Percentiles rank a stretch among this genome's conserved stretches.
Evolutionary conservation across 2,888 invertebrate species (phyloP).

Genomic region (Ectemnius continuus): DNA sequence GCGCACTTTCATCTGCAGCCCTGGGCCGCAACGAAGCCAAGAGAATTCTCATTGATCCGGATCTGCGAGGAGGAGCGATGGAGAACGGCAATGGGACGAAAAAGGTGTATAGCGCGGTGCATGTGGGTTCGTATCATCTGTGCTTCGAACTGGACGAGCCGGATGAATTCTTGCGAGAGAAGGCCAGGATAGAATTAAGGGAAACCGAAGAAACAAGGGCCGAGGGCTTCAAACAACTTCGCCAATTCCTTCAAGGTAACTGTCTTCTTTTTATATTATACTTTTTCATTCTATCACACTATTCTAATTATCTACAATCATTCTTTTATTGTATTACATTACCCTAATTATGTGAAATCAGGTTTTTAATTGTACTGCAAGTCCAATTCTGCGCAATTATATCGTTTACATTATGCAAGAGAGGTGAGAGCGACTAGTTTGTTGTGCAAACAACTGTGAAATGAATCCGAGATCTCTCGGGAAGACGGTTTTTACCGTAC

Average conservation of each 20-base stretch:
- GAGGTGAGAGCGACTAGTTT: not conserved
- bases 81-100: conserved; percentile 40
- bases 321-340: not conserved
- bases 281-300: not conserved
- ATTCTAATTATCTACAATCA: no score
- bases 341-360: no score
- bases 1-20: no score
- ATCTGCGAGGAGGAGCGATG: not conserved
- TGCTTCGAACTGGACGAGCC: conserved; percentile 83
- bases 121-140: conserved; percentile 80
- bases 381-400: not conserved
- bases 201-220: conserved; percentile 85
- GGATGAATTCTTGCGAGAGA: conserved; percentile 81
- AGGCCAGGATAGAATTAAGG: conserved; percentile 84
- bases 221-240: conserved; percentile 81
- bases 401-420: not conserved
- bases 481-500: not conserved
- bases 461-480: not conserved
- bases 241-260: conserved; percentile 68
- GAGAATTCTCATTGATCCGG: no score
- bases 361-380: no score
- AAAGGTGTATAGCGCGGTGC: conserved; percentile 73
- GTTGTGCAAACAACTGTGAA: not conserved
- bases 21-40: no score
- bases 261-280: not conserved